A percentile compares a stretch with the other conserved stretches of the same genome.
These are phyloP conservation scores for Proctacanthus coquilletti DNA, from an alignment of 1,140 invertebrate species.

Conservation along the genomic window DNA sequence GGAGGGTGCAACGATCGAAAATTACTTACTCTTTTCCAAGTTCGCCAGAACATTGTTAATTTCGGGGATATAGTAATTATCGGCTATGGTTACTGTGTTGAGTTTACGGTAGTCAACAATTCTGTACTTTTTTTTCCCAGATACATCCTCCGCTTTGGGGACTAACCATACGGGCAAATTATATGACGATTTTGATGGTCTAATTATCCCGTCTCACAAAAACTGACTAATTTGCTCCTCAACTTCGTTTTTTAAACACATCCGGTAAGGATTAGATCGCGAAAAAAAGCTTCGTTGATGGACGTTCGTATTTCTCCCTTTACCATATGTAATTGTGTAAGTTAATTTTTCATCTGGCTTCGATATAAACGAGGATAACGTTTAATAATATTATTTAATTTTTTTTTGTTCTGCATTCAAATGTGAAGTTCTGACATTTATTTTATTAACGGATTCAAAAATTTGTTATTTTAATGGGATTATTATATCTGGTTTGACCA, in stretches of 20 bases:
- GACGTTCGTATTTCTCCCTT: conserved; percentile 1
- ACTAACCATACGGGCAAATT: conserved; percentile 3
- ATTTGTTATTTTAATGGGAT: background rate
- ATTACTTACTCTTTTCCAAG: conserved; percentile 24
- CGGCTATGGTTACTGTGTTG: conserved; percentile 17
- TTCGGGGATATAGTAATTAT: conserved; percentile 33
- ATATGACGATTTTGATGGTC: conserved; percentile 9
- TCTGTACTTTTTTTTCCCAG: conserved; percentile 17
- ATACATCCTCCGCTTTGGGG: conserved; percentile 3
- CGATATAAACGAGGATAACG: background rate
- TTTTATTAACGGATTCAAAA: background rate
- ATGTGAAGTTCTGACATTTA: background rate
- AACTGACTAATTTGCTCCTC: conserved; percentile 9
- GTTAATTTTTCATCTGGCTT: conserved; percentile 3
- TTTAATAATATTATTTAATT: background rate
- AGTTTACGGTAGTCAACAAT: conserved; percentile 20
- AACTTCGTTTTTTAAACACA: conserved; percentile 12
- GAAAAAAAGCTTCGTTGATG: conserved; percentile 3
- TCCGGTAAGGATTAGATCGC: conserved; percentile 11
- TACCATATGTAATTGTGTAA: background rate
- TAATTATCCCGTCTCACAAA: conserved; percentile 14
- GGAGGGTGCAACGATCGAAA: conserved; percentile 23
- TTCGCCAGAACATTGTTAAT: conserved; percentile 31
- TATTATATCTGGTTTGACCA: background rate
- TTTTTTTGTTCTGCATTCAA: background rate